A percentile compares a stretch with the other conserved stretches of the same genome.
Evolutionary conservation across 2,113 vertebrate species (phyloP).

Genomic region (Hippocampus zosterae): DNA sequence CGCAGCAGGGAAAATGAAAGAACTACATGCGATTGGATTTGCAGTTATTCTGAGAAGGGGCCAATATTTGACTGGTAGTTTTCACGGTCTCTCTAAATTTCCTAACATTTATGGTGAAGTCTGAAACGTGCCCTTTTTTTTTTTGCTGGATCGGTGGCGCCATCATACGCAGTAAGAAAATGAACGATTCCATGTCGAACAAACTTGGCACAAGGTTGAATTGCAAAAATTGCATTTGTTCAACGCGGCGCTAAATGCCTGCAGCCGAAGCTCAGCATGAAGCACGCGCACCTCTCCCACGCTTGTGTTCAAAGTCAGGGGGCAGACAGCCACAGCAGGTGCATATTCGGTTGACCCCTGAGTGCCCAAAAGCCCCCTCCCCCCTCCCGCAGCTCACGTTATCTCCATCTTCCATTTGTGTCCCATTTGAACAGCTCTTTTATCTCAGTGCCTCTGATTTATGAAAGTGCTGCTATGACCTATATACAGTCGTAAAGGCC

Average conservation of each 20-base stretch:
- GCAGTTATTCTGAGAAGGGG: too few relatives aligned
- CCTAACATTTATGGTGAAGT: too few relatives aligned
- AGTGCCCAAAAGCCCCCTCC: not conserved
- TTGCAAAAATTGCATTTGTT: constrained; percentile 16
- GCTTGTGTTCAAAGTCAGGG: constrained; percentile 28
- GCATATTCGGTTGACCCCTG: constrained; percentile 24
- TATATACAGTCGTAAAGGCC: constrained; percentile 50
- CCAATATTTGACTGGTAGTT: too few relatives aligned
- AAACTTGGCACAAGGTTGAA: too few relatives aligned
- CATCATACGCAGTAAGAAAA: too few relatives aligned
- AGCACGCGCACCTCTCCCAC: constrained; percentile 12
- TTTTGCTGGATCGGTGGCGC: too few relatives aligned
- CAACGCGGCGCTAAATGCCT: not conserved
- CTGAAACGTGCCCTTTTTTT: too few relatives aligned
- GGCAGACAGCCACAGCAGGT: constrained; percentile 39
- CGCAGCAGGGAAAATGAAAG: too few relatives aligned
- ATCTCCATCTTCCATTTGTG: constrained; percentile 6
- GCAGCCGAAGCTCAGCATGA: constrained; percentile 6
- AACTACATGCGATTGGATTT: too few relatives aligned
- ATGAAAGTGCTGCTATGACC: constrained; percentile 45
- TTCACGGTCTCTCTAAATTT: too few relatives aligned
- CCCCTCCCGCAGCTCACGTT: constrained; percentile 3
- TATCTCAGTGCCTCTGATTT: constrained; percentile 20
- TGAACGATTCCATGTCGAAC: too few relatives aligned
- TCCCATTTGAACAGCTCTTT: constrained; percentile 9